Conservation (phyloP, 2,888 invertebrate genomes). For the Amphipyra berbera region DNA sequence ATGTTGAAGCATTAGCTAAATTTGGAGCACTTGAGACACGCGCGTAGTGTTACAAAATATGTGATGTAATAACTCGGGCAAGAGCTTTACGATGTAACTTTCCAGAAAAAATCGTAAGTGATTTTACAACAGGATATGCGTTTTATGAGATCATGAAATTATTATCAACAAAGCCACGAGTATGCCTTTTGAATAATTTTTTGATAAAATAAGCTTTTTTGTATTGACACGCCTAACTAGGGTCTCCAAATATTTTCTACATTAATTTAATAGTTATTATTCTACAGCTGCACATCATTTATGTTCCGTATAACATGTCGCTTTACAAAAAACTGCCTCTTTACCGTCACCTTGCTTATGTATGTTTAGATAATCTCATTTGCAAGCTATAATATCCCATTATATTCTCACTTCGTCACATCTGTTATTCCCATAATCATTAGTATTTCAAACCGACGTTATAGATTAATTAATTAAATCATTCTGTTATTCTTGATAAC, state of each 20-base stretch:
- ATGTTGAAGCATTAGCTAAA: slow-evolving; percentile 73
- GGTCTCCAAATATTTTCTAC: neutral
- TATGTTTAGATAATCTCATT: slow-evolving; percentile 1
- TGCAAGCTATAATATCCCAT: slow-evolving; percentile 1
- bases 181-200: neutral
- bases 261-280: neutral
- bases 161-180: slow-evolving; percentile 22
- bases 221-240: neutral
- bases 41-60: slow-evolving; percentile 83
- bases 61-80: slow-evolving; percentile 80
- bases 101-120: slow-evolving; percentile 68
- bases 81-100: slow-evolving; percentile 69
- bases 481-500: too few species aligned
- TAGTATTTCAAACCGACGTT: neutral
- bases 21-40: slow-evolving; percentile 77
- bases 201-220: slow-evolving; percentile 6
- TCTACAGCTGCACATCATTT: neutral
- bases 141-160: slow-evolving; percentile 45
- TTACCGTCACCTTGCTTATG: neutral
- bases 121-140: slow-evolving; percentile 53
- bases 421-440: neutral
- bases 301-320: neutral
- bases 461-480: too few species aligned
- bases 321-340: neutral
- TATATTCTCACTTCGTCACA: neutral